Conservation (phyloP, 2,113 vertebrate genomes). For the Oryzias celebensis region DNA sequence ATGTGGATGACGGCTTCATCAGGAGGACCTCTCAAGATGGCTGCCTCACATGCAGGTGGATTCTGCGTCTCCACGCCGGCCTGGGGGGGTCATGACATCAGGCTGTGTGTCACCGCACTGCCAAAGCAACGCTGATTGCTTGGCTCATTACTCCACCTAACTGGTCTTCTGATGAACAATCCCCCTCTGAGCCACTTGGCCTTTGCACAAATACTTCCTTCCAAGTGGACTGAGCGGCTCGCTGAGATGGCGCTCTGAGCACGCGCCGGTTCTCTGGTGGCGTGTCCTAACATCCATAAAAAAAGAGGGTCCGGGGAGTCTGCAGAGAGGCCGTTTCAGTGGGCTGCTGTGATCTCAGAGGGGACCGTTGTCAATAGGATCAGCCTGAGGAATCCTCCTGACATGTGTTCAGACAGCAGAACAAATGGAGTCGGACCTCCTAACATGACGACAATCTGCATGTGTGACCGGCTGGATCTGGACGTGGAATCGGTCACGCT, state of each 20-base stretch:
- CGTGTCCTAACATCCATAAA: constrained; percentile 29
- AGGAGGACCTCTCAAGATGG: constrained; percentile 39
- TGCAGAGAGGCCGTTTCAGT: constrained; percentile 32
- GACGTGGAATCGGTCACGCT: no score
- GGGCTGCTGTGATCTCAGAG: constrained; percentile 19
- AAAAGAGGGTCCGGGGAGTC: constrained; percentile 5
- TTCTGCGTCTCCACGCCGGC: background rate
- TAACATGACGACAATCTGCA: constrained; percentile 4
- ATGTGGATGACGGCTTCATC: constrained; percentile 25
- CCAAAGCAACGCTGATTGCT: constrained; percentile 58
- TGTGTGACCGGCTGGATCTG: background rate
- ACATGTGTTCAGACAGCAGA: constrained; percentile 13
- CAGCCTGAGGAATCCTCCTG: constrained; percentile 13
- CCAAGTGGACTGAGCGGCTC: constrained; percentile 32
- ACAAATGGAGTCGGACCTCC: constrained; percentile 13
- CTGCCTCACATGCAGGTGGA: constrained; percentile 7
- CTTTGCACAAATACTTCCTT: constrained; percentile 54
- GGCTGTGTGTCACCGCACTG: constrained; percentile 48
- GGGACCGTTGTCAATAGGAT: constrained; percentile 26
- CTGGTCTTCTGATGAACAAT: constrained; percentile 59
- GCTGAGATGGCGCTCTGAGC: constrained; percentile 48
- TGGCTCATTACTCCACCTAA: constrained; percentile 59
- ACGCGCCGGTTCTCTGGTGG: constrained; percentile 43
- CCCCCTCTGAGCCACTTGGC: constrained; percentile 61
- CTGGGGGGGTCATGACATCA: background rate